Evolutionary conservation across 2,113 vertebrate species (phyloP).

Genomic region (Recurvirostra avosetta): DNA sequence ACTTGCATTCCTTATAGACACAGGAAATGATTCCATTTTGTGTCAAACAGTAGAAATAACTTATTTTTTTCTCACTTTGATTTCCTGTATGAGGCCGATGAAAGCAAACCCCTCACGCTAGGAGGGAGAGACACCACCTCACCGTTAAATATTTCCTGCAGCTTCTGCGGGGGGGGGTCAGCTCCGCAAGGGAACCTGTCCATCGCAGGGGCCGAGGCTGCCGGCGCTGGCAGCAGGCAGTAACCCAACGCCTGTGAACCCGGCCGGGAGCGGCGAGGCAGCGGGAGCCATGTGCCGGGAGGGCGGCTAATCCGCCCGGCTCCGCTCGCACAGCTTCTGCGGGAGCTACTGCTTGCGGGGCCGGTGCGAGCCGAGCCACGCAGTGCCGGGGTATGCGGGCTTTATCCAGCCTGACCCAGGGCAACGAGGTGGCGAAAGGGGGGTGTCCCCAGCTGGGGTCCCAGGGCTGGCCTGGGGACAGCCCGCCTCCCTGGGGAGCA

Average conservation of each 20-base stretch:
- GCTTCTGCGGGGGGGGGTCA: neutral
- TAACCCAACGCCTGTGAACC: neutral
- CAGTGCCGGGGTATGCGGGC: fast-evolving
- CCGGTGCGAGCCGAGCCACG: neutral
- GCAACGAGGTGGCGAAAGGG: neutral
- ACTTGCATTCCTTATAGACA: fast-evolving
- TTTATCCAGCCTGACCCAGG: neutral
- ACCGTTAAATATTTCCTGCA: no score
- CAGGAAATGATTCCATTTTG: neutral
- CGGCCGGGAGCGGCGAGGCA: neutral
- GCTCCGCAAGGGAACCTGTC: neutral
- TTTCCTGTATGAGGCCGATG: neutral
- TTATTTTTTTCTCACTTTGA: neutral
- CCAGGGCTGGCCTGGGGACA: neutral
- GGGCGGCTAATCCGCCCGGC: neutral
- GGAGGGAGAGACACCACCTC: neutral
- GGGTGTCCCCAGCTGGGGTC: neutral
- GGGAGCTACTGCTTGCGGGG: neutral
- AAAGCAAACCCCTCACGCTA: neutral
- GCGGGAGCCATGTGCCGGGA: constrained; percentile 42
- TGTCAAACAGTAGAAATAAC: neutral
- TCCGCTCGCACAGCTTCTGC: neutral
- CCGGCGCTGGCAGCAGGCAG: neutral
- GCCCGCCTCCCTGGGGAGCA: fast-evolving
- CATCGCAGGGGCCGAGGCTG: neutral